Evolutionary conservation across 2,113 vertebrate genomes (phyloP), one percentile per base, ranked within the genome.

Genomic region (Chloebia gouldiae): DNA sequence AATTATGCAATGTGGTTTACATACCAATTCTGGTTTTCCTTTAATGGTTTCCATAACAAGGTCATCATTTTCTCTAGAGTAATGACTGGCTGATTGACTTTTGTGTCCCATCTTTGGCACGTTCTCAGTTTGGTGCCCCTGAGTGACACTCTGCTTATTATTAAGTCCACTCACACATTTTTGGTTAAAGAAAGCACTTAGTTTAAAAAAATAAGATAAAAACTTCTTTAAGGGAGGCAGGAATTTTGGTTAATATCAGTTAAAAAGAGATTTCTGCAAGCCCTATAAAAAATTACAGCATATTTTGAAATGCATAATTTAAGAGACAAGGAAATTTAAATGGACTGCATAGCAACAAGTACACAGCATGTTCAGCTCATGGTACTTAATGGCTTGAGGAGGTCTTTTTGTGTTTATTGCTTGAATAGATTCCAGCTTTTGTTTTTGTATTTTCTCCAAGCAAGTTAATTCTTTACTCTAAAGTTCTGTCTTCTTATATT

Each of bases 1-100:
- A 86, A 75, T 56, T 86, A 84, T 37, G 39, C 42, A 91, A 14
- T 10, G 31, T n/a, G 45, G 37, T 91, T 94, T 93, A 96, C 88
- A 93, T 78, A 92, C 86, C 91, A 93, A 92, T 76, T 96, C 97
- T 86, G 94, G 76, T 93, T 95, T 97, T 95, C 90, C 97, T 96
- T 90, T 97, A 93, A 96, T 27, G 69, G 93, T 69, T 94, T 97
- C 95, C 94, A 94, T 75, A 97, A 95, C 91, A 96, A 96, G 83
- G 82, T 91, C 93, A 97, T 94, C 59, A 96, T 73, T 96, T 91
- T 95, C 96, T 96, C 93, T 95, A 96, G 56, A 89, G 93, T 73
- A 96, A 95, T 96, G 92, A 96, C 81, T 90, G 89, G 81, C 68
- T 1, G 13, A 88, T 95, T 96, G 92, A 94, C 77, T 96, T 92